Base-by-base conservation (phyloP, 2,113 vertebrate species). In the Ptilorrhoa leucosticta region DNA sequence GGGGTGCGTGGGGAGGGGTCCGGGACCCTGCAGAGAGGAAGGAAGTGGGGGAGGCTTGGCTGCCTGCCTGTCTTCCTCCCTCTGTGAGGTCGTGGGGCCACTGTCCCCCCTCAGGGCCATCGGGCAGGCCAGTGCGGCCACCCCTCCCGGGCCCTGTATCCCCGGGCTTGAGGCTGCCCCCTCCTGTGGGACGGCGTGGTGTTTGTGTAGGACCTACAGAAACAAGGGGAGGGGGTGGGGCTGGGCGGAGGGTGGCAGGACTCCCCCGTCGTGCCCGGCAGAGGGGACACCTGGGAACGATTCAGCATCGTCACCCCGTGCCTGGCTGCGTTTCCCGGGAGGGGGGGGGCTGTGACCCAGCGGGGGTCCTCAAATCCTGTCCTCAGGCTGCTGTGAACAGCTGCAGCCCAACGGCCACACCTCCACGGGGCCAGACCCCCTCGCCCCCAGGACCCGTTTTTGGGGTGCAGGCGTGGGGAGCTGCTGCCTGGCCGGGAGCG, bases 391-490 rank as follows among this genome's bases (percentile, higher is more conserved):
- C 15, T 3, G 6, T 10, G 22, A 20, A 13, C 57, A 69, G 35
- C 39, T 54, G 39, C 17, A 9, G 39, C 58, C 39, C 42, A 11
- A 11, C 7, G 30, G 63, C 28, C 42, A 1, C 66, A 7, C 37
- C n/a, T n/a, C n/a, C 2, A 0, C 3, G 28, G 66, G 39, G 80
- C 30, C 1, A 1, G 20, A 5, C 5, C 60, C 7, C 7, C 5
- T 3, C 0, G 28, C 15, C 9, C 28, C n/a, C 54, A 15, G 17
- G 31, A 33, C 3, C 18, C 1, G 2, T 35, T 61, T 81, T 40
- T 68, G 77, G 92, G 73, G 84, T 91, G 63, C 5, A 1, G 45
- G 61, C 7, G 2, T 39, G 45, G 76, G 77, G 87, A 73, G 53
- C 50, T 20, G 90, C 68, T 1, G 5, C 23, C 44, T 7, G 16